These are phyloP conservation scores for Coendou prehensilis DNA, from an alignment of 2,797 vertebrate species.

Conservation along the genomic window DNA sequence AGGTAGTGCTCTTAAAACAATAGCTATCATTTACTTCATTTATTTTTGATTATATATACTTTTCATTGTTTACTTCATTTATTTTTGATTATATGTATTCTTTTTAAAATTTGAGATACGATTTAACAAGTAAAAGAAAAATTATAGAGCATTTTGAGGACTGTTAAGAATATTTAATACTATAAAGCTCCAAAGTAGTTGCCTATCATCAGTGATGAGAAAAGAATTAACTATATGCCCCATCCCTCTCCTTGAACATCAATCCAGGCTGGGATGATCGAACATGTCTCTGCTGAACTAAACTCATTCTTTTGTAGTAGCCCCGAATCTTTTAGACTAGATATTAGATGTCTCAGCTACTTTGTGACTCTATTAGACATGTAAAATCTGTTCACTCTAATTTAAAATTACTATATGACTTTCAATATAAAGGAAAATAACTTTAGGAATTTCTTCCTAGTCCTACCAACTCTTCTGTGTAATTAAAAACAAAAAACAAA, in stretches of 20 bases:
- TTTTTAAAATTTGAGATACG: constrained; percentile 34
- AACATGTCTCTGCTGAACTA: constrained; percentile 11
- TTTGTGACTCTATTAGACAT: constrained; percentile 2
- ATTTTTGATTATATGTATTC: background rate
- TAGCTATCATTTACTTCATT: background rate
- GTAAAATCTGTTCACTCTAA: background rate
- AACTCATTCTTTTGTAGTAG: background rate
- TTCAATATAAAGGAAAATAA: constrained; percentile 1
- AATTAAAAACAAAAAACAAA: background rate
- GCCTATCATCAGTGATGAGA: background rate
- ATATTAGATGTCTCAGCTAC: background rate
- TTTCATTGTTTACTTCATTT: background rate
- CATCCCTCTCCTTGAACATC: background rate
- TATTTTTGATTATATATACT: constrained; percentile 34
- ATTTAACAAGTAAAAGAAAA: constrained; percentile 11
- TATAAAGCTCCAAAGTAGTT: constrained; percentile 41
- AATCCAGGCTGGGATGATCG: background rate
- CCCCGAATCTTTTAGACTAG: background rate
- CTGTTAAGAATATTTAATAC: background rate
- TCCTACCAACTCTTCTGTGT: background rate
- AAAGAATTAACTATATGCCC: constrained; percentile 31
- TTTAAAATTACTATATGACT: constrained; percentile 20
- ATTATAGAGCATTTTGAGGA: background rate
- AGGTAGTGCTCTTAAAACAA: background rate
- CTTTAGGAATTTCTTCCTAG: background rate